phyloP scores from a whole-genome alignment of 2,113 vertebrate genomes.

The Oceanodroma tethys region DNA sequence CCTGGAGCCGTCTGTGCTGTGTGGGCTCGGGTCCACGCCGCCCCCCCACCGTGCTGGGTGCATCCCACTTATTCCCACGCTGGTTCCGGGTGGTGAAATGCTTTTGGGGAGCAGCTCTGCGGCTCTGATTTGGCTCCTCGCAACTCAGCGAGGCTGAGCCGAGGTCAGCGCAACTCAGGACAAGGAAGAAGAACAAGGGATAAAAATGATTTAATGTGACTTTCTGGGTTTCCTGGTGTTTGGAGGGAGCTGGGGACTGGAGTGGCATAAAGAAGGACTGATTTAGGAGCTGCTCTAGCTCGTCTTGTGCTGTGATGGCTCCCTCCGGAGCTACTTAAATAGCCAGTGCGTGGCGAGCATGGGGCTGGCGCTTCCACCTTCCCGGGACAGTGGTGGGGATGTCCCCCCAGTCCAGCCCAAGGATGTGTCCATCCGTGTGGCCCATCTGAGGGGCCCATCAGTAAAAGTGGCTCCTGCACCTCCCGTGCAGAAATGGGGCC shows the following conservation, averaged over 20 bases:
- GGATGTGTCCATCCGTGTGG: accelerated
- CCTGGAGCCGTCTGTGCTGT: accelerated
- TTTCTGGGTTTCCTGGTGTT: neutral
- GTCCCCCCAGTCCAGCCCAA: neutral
- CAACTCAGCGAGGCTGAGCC: neutral
- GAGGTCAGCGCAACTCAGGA: neutral
- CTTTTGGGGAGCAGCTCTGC: neutral
- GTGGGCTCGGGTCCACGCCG: accelerated
- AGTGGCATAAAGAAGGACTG: neutral
- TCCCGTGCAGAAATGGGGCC: neutral
- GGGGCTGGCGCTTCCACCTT: neutral
- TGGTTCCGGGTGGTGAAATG: neutral
- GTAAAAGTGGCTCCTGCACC: neutral
- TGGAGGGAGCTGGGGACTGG: neutral
- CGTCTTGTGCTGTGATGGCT: neutral
- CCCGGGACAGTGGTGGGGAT: accelerated
- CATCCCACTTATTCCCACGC: neutral
- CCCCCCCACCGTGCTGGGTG: accelerated
- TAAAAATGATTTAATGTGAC: neutral
- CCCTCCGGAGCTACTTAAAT: neutral
- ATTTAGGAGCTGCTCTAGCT: conserved; percentile 1
- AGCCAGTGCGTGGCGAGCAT: neutral
- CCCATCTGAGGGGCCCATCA: neutral
- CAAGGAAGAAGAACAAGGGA: neutral
- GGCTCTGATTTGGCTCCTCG: accelerated